phyloP scores from a whole-genome alignment of 2,888 invertebrate genomes.

The Gastrophysa polygoni region DNA sequence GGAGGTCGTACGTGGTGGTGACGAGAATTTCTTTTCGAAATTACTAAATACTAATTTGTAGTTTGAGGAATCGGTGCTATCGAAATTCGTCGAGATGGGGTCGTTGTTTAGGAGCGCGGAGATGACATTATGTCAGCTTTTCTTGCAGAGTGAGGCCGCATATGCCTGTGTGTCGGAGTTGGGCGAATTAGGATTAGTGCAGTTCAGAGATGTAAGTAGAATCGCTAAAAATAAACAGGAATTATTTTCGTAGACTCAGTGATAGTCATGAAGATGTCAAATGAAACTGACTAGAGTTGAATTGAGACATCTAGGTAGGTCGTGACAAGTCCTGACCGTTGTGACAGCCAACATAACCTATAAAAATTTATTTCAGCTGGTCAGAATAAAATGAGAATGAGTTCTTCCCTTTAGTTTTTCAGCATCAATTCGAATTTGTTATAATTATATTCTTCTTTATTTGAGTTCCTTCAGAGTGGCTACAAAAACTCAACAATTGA shows the following conservation, averaged over 20 bases:
- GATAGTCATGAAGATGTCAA: neutral
- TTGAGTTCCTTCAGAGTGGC: too few relatives aligned
- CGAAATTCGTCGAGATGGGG: conserved; percentile 67
- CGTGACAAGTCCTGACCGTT: too few relatives aligned
- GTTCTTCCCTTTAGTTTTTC: too few relatives aligned
- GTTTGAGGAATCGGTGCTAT: conserved; percentile 22
- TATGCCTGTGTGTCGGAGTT: conserved; percentile 98
- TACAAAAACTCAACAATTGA: too few relatives aligned
- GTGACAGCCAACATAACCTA: too few relatives aligned
- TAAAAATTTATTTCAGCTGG: too few relatives aligned
- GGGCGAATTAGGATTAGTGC: conserved; percentile 95
- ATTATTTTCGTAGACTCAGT: neutral
- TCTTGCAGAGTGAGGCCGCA: conserved; percentile 97
- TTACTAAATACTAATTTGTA: conserved; percentile 18
- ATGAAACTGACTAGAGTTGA: too few relatives aligned
- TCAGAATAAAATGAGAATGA: too few relatives aligned
- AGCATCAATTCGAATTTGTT: too few relatives aligned
- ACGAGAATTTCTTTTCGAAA: neutral
- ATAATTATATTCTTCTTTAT: too few relatives aligned
- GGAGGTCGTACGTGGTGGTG: conserved; percentile 25
- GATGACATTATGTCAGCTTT: conserved; percentile 98
- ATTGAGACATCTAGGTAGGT: too few relatives aligned
- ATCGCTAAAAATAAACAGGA: neutral
- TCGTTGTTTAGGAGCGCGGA: conserved; percentile 97
- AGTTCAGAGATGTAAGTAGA: conserved; percentile 89